Base-by-base conservation (phyloP, 2,797 vertebrate genomes). In the Kryptopterus vitreolus region DNA sequence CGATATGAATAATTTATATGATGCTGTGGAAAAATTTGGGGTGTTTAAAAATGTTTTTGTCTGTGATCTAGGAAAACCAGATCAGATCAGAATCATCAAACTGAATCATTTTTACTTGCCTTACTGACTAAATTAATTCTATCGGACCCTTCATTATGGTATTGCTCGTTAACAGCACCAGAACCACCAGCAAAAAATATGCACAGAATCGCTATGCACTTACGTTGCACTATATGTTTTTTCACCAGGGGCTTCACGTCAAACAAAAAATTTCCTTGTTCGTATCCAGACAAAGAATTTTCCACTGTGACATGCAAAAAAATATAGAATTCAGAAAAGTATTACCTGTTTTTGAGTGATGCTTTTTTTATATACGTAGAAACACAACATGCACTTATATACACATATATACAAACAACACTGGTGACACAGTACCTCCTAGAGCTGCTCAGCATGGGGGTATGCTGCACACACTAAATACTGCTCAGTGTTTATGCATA, bases 401-500 rank as follows among this genome's bases (percentile, higher is more conserved):
- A 76, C 33, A 58, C 50, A 77, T 50, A 77, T 48, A 76, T 66
- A 83, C 79, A 76, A 66, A 73, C 79, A 83, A 76, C 72, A 80
- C 74, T 76, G 80, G 57, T 73, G 74, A 79, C 65, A 76, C 61
- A 65, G 69, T 69, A 76, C 68, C 59, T 55, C 63, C 31, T 35
- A 81, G 46, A 84, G 68, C 70, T 82, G 86, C 57, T 83, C 63
- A 88, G 77, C 78, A 85, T 53, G 52, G 62, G 81, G 88, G 87
- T 86, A 88, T 80, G 82, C 87, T 80, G 78, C 83, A 71, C 80
- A 87, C 80, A 88, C 89, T 86, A 92, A 95, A 95, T 94, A 95
- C 94, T 95, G 93, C 88, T 87, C 83, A 82, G 88, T 90, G 86
- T 91, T 91, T 84, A 88, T 74, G 87, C 85, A 89, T 90, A 89